Evolutionary conservation across 2,888 invertebrate genomes (phyloP).

Genomic region (Cheilosia pagana): DNA sequence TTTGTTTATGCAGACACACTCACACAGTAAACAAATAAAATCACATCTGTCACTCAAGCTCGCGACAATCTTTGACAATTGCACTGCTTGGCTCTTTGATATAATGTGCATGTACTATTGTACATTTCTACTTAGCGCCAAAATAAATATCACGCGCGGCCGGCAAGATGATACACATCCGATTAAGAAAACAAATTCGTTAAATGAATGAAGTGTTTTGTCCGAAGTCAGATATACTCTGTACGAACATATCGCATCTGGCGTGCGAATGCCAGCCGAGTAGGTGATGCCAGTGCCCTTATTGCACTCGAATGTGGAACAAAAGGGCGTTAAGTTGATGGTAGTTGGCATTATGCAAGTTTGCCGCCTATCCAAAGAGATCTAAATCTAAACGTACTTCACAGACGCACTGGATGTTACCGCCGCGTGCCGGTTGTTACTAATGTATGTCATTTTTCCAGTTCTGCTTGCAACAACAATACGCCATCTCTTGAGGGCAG

Average conservation of each 20-base stretch:
- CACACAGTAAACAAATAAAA: constrained; percentile 22
- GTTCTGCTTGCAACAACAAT: background rate
- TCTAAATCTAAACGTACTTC: constrained; percentile 45
- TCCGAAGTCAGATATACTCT: constrained; percentile 44
- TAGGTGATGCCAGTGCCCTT: constrained; percentile 45
- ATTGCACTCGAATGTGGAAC: constrained; percentile 58
- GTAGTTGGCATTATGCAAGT: background rate
- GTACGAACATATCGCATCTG: constrained; percentile 63
- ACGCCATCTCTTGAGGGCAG: background rate
- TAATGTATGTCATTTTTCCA: background rate
- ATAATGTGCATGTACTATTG: constrained; percentile 28
- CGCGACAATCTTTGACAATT: constrained; percentile 64
- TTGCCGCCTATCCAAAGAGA: background rate
- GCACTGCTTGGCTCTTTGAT: constrained; percentile 8
- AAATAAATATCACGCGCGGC: constrained; percentile 66
- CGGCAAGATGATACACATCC: constrained; percentile 74
- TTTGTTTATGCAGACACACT: constrained; percentile 50
- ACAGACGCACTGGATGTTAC: constrained; percentile 19
- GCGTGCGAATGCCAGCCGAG: constrained; percentile 12
- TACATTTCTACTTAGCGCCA: constrained; percentile 60
- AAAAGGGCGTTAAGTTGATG: constrained; percentile 54
- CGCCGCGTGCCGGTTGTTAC: background rate
- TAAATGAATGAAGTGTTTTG: constrained; percentile 69
- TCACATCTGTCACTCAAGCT: constrained; percentile 33
- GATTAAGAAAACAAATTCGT: constrained; percentile 65